Conservation (phyloP, 1,140 invertebrate species). For the Bacillus rossius region DNA sequence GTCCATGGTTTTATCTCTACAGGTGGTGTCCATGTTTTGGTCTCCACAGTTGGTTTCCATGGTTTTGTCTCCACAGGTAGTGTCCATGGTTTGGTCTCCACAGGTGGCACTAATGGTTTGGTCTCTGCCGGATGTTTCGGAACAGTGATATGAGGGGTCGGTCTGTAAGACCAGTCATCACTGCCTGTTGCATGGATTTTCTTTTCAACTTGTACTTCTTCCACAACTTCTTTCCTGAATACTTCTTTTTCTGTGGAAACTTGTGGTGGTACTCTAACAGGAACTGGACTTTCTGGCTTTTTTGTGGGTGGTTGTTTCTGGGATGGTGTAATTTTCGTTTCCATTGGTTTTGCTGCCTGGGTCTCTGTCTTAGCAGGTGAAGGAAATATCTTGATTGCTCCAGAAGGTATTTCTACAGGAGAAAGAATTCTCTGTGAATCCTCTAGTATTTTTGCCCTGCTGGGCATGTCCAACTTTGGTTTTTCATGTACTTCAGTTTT, state of each 20-base stretch:
- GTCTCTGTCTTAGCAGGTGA: constrained; percentile 5
- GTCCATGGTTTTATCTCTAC: background rate
- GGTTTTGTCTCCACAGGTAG: background rate
- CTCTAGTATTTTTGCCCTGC: constrained; percentile 57
- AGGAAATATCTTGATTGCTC: constrained; percentile 57
- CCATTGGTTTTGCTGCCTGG: background rate
- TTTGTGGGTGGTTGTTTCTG: background rate
- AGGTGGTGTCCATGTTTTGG: background rate
- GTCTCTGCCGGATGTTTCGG: no score
- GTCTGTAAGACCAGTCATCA: constrained; percentile 2
- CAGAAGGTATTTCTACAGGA: constrained; percentile 53
- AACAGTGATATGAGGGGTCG: no score
- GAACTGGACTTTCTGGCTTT: background rate
- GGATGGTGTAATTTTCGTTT: background rate
- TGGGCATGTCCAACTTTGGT: constrained; percentile 48
- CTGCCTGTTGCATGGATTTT: constrained; percentile 11
- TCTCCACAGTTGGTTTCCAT: background rate
- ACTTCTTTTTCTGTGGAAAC: background rate
- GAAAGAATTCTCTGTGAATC: constrained; percentile 51
- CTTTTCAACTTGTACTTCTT: constrained; percentile 18
- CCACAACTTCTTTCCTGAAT: background rate
- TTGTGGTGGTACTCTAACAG: background rate
- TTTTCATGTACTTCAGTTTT: constrained; percentile 42
- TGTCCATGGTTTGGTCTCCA: no score
- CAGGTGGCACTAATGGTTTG: background rate